Evolutionary conservation across 2,888 invertebrate genomes (phyloP).

Genomic region (Drosophila anomalata): DNA sequence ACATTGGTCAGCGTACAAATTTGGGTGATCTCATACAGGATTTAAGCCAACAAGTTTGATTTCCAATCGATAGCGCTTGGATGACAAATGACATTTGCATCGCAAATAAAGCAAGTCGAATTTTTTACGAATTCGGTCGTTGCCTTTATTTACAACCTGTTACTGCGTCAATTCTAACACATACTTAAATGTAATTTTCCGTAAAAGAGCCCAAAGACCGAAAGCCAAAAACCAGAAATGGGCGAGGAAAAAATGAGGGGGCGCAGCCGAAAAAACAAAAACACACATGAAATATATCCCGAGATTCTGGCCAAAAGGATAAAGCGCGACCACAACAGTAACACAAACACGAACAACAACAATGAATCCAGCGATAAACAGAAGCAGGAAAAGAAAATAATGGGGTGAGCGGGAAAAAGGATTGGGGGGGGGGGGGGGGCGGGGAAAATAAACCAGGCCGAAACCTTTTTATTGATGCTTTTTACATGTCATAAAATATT

Average conservation of each 20-base stretch:
- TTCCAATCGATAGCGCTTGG: neutral
- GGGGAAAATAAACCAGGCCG: slow-evolving; percentile 27
- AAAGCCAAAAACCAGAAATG: slow-evolving; percentile 41
- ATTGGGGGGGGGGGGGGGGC: neutral
- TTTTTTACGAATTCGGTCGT: slow-evolving; percentile 48
- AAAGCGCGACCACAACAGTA: slow-evolving; percentile 55
- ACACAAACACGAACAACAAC: slow-evolving; percentile 34
- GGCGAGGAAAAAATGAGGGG: slow-evolving; percentile 12
- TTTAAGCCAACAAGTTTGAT: neutral
- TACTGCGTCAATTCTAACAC: slow-evolving; percentile 75
- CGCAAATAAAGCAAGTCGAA: slow-evolving; percentile 50
- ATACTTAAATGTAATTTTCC: slow-evolving; percentile 76
- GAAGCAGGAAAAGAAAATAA: slow-evolving; percentile 32
- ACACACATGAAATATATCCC: slow-evolving; percentile 51
- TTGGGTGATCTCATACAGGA: too few species aligned
- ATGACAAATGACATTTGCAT: slow-evolving; percentile 34
- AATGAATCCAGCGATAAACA: slow-evolving; percentile 53
- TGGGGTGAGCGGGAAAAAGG: neutral
- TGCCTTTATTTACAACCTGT: slow-evolving; percentile 73
- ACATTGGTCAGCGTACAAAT: slow-evolving; percentile 5
- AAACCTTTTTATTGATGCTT: slow-evolving; percentile 74
- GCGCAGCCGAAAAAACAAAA: slow-evolving; percentile 1
- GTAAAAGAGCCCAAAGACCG: slow-evolving; percentile 51
- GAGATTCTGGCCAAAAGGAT: slow-evolving; percentile 63
- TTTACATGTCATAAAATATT: slow-evolving; percentile 77